Evolutionary conservation across 2,888 invertebrate species (phyloP).

Genomic region (Camponotus fellah): DNA sequence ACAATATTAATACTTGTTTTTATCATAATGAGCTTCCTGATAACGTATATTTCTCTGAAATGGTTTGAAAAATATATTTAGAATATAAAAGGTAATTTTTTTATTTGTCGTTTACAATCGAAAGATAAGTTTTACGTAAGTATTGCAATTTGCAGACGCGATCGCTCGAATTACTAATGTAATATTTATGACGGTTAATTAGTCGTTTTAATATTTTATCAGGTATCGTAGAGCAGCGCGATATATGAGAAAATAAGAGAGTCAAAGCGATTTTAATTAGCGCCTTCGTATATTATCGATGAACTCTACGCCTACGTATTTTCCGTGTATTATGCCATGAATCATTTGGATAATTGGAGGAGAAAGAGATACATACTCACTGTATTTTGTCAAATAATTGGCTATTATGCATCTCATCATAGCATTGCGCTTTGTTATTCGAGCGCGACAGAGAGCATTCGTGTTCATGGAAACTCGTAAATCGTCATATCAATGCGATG

Average conservation of each 20-base stretch:
- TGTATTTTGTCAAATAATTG: constrained; percentile 41
- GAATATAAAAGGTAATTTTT: neutral
- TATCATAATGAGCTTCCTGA: no score
- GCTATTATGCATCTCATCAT: neutral
- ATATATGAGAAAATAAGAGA: neutral
- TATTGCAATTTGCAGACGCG: neutral
- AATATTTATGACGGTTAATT: constrained; percentile 25
- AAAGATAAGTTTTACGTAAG: constrained; percentile 4
- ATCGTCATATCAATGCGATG: constrained; percentile 19
- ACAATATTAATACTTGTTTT: no score
- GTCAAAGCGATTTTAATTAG: neutral
- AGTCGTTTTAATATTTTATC: neutral
- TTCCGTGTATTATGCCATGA: neutral
- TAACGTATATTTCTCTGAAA: neutral
- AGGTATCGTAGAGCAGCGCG: neutral
- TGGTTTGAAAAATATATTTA: neutral
- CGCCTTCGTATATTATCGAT: neutral
- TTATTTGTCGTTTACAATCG: neutral
- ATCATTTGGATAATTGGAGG: constrained; percentile 30
- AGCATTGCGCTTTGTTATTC: constrained; percentile 28
- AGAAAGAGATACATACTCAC: neutral
- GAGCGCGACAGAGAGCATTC: neutral
- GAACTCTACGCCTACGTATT: constrained; percentile 4
- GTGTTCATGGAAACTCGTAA: neutral
- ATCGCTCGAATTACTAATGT: neutral